Base-by-base conservation (phyloP, 2,113 vertebrate genomes). In the Xenopus borealis region DNA sequence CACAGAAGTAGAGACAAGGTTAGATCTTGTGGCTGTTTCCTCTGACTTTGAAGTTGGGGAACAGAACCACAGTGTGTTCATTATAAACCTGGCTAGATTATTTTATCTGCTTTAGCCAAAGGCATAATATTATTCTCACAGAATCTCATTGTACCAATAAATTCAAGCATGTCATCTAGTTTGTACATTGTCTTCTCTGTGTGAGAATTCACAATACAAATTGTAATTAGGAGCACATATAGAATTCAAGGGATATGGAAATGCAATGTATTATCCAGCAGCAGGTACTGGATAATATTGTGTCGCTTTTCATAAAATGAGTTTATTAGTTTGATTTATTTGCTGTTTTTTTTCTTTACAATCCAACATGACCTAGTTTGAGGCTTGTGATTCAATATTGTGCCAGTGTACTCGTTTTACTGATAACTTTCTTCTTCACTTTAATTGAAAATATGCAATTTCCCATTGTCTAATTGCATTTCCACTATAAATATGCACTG, bases 151-250 rank as follows among this genome's bases (percentile, higher is more conserved):
- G 66, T 64, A 69, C 66, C 74, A 66, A 63, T 78, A 72, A 72
- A 72, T 78, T 47, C 45, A 72, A 61, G 64, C 64, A 78, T 78
- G 16, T 62, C 58, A 72, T 66, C 62, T 69, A 66, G 62, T 72
- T 66, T 72, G 52, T 65, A 72, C 23, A 61, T 53, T 78, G 44
- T 40, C 62, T 72, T n/a, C 14, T 46, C 52, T 47, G 44, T 30
- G 61, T 19, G 19, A 30, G 52, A 72, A 78, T 78, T 9, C 47
- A 50, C 14, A 50, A 50, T 50, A 50, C 14, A 50, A 50, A 40
- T 40, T 40, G 33, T 40, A 40, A 40, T 40, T 40, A 40, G 33
- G 33, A 40, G 33, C 8, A 40, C 45, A 19, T 50, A 72, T 64
- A 44, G 19, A 44, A 66, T 18, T 45, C 10, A 73, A 33, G 40